Conservation (phyloP, 2,113 vertebrate genomes). For the Budorcas taxicolor region DNA sequence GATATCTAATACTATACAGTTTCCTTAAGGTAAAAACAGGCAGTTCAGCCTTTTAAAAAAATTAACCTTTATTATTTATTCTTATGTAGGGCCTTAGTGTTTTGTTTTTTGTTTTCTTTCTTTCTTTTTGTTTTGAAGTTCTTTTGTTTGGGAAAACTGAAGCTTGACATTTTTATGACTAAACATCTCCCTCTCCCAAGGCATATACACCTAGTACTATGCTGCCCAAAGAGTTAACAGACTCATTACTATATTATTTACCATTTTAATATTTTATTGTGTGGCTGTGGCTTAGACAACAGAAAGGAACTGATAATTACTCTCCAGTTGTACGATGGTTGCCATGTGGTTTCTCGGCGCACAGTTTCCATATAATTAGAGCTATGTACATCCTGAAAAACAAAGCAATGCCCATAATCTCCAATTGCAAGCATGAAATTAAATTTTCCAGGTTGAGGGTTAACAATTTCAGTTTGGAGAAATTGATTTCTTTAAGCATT, state of each 20-base stretch:
- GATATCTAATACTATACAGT: not conserved
- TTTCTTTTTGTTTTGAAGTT: slow-evolving; percentile 12
- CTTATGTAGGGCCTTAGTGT: not conserved
- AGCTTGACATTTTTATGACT: not conserved
- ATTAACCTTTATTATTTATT: not conserved
- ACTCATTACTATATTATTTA: slow-evolving; percentile 50
- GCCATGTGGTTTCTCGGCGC: slow-evolving; percentile 49
- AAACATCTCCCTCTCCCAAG: not conserved
- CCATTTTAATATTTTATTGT: slow-evolving; percentile 60
- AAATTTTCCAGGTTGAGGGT: slow-evolving; percentile 53
- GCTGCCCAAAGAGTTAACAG: slow-evolving; percentile 46
- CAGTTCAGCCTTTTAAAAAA: not conserved
- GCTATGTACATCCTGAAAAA: slow-evolving; percentile 45
- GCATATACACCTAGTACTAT: not conserved
- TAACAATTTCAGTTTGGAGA: slow-evolving; percentile 54
- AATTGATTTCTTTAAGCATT: slow-evolving; percentile 35
- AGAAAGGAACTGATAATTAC: slow-evolving; percentile 57
- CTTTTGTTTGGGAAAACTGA: not conserved
- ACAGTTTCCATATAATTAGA: slow-evolving; percentile 62
- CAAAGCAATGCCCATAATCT: slow-evolving; percentile 55
- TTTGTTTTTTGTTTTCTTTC: not conserved
- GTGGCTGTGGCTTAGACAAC: slow-evolving; percentile 58
- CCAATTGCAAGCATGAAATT: slow-evolving; percentile 63
- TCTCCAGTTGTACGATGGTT: slow-evolving; percentile 37
- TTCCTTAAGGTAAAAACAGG: not conserved